Base-by-base conservation (phyloP, 2,888 invertebrate genomes). In the Thelaira solivaga region DNA sequence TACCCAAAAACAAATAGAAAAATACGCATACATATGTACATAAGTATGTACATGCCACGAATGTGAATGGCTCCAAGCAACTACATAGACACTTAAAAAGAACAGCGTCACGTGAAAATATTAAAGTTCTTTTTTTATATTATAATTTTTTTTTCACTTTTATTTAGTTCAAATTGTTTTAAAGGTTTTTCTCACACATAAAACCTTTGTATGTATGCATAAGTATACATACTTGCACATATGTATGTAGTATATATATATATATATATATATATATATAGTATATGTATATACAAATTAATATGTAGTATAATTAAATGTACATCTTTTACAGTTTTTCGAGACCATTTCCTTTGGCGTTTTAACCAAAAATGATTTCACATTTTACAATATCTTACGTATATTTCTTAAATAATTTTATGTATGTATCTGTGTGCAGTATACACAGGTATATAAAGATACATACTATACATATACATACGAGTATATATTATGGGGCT, bases 91-190 rank as follows among this genome's bases (percentile, higher is more conserved):
- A 43, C 16, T n/a, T 34, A 73, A 51, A 41, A 73, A 49, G 8
- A 62, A 68, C 41, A 43, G 72, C 72, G 77, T 77, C 77, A 73
- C 77, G 77, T 77, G 73, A 77, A 65, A 65, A 55, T 57, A 68
- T 49, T 49, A 18, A 13, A 68, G 62, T 57, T 73, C 61, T 74
- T 62, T 45, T 67, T 62, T n/a, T 39, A 4, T 34, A 3, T 34
- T 34, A 11, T 34, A 20, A 18, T 18, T 49, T 49, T 24, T 49
- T 39, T 39, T 71, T 34, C n/a, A 49, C 18, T n/a, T 65, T 73
- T 45, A 43, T 61, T 67, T 22, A 55, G 45, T 45, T 51, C 11
- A 36, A 61, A 49, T 43, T 7, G 13, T 51, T 51, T 36, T 39
- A 62, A 62, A 34, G 36, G 57, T 61, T 62, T 76, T 67, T n/a